phyloP scores from a whole-genome alignment of 2,113 vertebrate genomes.

The Guaruba guarouba region DNA sequence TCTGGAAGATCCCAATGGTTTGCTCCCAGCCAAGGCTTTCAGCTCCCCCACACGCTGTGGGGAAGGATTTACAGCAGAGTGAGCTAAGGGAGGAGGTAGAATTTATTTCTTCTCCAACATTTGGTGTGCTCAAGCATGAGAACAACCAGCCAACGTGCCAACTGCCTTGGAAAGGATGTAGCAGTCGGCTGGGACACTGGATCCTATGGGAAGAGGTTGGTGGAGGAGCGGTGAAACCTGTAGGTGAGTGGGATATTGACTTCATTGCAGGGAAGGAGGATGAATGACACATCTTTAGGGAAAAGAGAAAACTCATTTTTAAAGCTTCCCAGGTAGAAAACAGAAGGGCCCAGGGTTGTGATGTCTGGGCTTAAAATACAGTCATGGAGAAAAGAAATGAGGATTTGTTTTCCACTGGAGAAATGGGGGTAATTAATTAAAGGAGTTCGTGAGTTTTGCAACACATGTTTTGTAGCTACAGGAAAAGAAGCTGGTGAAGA shows the following conservation, averaged over 20 bases:
- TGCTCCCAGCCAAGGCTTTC: neutral
- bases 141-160: accelerated
- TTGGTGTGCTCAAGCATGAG: neutral
- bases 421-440: neutral
- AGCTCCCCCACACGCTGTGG: accelerated
- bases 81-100: neutral
- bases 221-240: neutral
- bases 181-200: neutral
- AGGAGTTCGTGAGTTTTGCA: neutral
- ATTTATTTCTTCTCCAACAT: neutral
- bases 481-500: neutral
- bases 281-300: neutral
- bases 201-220: neutral
- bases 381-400: neutral
- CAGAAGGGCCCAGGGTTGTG: neutral
- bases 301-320: neutral
- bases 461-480: neutral
- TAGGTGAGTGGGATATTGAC: neutral
- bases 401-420: neutral
- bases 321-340: neutral
- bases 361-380: neutral
- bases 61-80: neutral
- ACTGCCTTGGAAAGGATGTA: neutral
- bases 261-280: neutral
- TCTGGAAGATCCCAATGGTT: neutral